Base-by-base conservation (phyloP, 2,888 invertebrate genomes). In the Eupithecia vulgata region DNA sequence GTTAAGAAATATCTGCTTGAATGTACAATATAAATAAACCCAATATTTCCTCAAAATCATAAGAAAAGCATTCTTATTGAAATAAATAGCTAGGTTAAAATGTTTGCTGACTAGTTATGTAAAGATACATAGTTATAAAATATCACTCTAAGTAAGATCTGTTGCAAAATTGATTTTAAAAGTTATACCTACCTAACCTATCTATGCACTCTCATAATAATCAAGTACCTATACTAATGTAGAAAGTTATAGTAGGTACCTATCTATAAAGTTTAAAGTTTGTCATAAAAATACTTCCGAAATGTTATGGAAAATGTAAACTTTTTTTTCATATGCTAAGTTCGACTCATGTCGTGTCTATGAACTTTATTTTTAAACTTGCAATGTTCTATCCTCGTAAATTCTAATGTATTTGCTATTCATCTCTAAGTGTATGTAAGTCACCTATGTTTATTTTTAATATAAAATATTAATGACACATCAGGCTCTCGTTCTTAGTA, bases 91-190 rank as follows among this genome's bases (percentile, higher is more conserved):
- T 89, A 87, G 87, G 87, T 81, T 85, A 87, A 88, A 85, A 88
- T 85, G 85, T 90, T 91, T 88, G 90, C 88, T 89, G 90, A 90
- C 85, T 91, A 87, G 84, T 84, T 85, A 87, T 57, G 25, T 87
- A 88, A 86, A 85, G 64, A 86, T 37, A 37, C 37, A 37, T 88
- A 89, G 85, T 80, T 87, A 89, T 87, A 87, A 87, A 89, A 88
- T 89, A 90, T 89, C 90, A 89, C 87, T 84, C 84, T 84, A 81
- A 82, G 84, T 90, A 91, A 89, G 88, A 86, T 88, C 89, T 91
- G 91, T 91, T 92, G 90, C 88, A 85, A 90, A 88, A 86, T 71
- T 88, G 88, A 87, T 90, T 89, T 87, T 89, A 88, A 90, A 86
- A 84, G 85, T 90, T 85, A 88, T 87, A 88, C 88, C 88, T 91